Percentiles rank a stretch among this genome's conserved stretches.
Evolutionary conservation across 2,797 vertebrate genomes (phyloP).

Genomic region (Lagodon rhomboides): DNA sequence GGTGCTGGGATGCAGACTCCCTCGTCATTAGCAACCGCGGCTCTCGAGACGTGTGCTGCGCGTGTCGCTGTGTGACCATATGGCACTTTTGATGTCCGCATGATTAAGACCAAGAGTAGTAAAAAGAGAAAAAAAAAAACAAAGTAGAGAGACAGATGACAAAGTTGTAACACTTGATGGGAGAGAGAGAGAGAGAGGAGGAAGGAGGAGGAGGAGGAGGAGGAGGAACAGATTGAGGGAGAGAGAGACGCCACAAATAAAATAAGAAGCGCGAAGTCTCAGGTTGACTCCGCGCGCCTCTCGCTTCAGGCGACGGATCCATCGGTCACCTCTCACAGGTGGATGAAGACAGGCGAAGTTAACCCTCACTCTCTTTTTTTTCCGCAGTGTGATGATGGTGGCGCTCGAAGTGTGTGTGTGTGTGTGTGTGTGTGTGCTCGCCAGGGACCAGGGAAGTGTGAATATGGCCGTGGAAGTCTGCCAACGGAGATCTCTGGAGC

Average conservation of each 20-base stretch:
- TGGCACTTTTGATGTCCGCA: conserved; percentile 69
- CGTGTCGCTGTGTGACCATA: conserved; percentile 56
- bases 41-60: conserved; percentile 48
- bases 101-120: conserved; percentile 57
- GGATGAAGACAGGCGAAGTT: conserved; percentile 56
- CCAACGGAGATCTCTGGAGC: conserved; percentile 67
- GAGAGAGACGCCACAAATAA: conserved; percentile 13
- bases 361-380: conserved; percentile 42
- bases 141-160: conserved; percentile 60
- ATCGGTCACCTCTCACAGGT: conserved; percentile 57
- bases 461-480: conserved; percentile 80
- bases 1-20: conserved; percentile 69
- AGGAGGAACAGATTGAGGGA: conserved; percentile 42
- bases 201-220: neutral
- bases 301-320: conserved; percentile 64
- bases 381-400: conserved; percentile 69
- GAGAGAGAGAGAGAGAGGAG: conserved; percentile 12
- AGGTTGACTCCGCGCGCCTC: conserved; percentile 31
- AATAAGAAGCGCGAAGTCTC: conserved; percentile 25
- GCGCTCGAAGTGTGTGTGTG: conserved; percentile 37
- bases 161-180: conserved; percentile 64
- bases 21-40: conserved; percentile 67
- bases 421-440: conserved; percentile 48
- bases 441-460: conserved; percentile 75
- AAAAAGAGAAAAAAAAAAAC: neutral